Evolutionary conservation across 2,888 invertebrate species (phyloP).

Genomic region (Teleogryllus oceanicus): DNA sequence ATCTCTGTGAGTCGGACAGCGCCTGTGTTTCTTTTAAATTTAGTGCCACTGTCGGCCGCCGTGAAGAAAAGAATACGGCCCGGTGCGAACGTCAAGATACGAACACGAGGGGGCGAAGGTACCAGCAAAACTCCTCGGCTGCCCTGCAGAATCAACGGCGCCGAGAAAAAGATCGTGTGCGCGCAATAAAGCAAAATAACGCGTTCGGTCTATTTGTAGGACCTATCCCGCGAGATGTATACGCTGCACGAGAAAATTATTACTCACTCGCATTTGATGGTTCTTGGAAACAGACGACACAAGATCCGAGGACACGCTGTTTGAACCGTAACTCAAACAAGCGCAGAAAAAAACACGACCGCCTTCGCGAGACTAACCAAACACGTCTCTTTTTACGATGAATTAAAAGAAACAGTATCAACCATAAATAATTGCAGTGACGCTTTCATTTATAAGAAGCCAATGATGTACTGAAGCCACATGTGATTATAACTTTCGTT

Average conservation of each 20-base stretch:
- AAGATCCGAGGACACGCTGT: background rate
- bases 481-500: conserved; percentile 1
- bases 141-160: too few species aligned
- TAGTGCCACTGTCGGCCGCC: too few species aligned
- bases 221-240: background rate
- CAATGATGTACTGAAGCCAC: background rate
- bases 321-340: background rate
- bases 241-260: background rate
- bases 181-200: conserved; percentile 9
- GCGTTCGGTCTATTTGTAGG: background rate
- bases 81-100: too few species aligned
- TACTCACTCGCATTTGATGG: background rate
- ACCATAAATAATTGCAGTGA: background rate
- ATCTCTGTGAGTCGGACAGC: too few species aligned
- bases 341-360: background rate
- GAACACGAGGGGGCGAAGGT: too few species aligned
- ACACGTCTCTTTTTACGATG: conserved; percentile 1
- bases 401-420: conserved; percentile 18
- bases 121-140: too few species aligned
- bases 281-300: conserved; percentile 1
- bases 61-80: too few species aligned
- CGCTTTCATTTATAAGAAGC: conserved; percentile 2
- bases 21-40: too few species aligned
- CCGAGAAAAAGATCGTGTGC: background rate
- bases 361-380: background rate